Base-by-base conservation (phyloP, 1,140 invertebrate species). In the Medauroidea extradentata region DNA sequence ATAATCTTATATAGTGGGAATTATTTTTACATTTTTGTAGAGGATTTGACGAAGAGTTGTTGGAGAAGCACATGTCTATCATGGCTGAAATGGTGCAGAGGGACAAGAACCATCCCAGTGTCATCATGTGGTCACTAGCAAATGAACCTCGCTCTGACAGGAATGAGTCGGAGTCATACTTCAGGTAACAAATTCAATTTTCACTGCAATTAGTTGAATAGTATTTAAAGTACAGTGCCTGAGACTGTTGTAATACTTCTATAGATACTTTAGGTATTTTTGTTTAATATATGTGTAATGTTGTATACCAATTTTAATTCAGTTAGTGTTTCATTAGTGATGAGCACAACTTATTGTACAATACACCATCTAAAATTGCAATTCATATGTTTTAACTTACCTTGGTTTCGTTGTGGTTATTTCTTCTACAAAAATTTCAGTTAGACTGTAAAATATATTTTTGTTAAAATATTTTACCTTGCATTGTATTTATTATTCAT, bases 101-200 rank as follows among this genome's bases (percentile, higher is more conserved):
- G 52, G 84, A 86, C 63, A 84, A 84, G 61, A 85, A 85, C 65
- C 71, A 79, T 23, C 81, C 85, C 2, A 78, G 79, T 34, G 82
- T 86, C 9, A 74, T 86, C 44, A 80, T 85, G 73, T 86, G 85
- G 85, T 86, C 85, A 13, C 72, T 86, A 3, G 82, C 81, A 4
- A 86, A 86, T 73, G 85, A 86, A 71, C 83, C 85, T 25, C 50
- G 65, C 5, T 77, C 79, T 9, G 62, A 73, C 14, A 64, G 73
- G 44, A 53, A 68, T 0, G 59, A 67, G 11, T 75, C 83, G 13
- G 75, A 67, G 16, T 46, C 62, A 13, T 86, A 86, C 69, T 86
- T 85, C 66, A 75, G 73, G 81, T 83, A 73, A 69, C 42, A 18
- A 34, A 1, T 53, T 53, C 42, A 21, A 21, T 52, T 23, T 13